phyloP scores from a whole-genome alignment of 2,797 vertebrate species.

The Poeciliopsis paucimaculata region DNA sequence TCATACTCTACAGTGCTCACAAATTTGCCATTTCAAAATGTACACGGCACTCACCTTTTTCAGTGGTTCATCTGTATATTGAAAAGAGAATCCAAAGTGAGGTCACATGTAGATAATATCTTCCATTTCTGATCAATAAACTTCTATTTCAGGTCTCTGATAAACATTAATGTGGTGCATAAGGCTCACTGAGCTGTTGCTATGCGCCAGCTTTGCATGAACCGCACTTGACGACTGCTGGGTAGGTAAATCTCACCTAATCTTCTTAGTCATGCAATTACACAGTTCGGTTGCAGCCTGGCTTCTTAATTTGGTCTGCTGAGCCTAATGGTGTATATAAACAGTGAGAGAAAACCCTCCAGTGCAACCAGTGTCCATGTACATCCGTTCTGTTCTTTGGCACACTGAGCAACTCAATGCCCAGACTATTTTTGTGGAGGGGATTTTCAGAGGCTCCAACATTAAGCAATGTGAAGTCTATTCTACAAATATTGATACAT shows the following conservation, averaged over 20 bases:
- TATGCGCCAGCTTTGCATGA: conserved; percentile 40
- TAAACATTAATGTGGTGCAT: conserved; percentile 33
- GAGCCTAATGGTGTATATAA: conserved; percentile 47
- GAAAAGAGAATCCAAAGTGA: conserved; percentile 21
- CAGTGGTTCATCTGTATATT: conserved; percentile 21
- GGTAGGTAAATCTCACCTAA: conserved; percentile 76
- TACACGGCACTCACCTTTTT: conserved; percentile 49
- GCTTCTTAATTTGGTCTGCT: conserved; percentile 68
- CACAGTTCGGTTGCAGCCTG: conserved; percentile 60
- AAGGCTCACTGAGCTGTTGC: conserved; percentile 58
- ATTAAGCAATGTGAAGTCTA: too few relatives aligned
- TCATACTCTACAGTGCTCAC: conserved; percentile 1
- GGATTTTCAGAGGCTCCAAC: too few relatives aligned
- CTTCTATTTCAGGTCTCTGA: conserved; percentile 29
- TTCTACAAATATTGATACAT: too few relatives aligned
- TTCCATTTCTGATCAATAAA: conserved; percentile 37
- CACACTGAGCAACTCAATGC: not conserved
- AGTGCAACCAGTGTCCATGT: conserved; percentile 14
- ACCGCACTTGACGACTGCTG: conserved; percentile 55
- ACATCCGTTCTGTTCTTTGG: conserved; percentile 17
- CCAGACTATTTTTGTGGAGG: not conserved
- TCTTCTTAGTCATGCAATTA: conserved; percentile 76
- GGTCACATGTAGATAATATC: conserved; percentile 22
- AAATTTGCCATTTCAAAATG: not conserved
- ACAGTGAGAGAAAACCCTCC: conserved; percentile 37